A percentile compares a stretch with the other conserved stretches of the same genome.
Conservation (phyloP, 2,113 vertebrate genomes). For the Alosa alosa region DNA sequence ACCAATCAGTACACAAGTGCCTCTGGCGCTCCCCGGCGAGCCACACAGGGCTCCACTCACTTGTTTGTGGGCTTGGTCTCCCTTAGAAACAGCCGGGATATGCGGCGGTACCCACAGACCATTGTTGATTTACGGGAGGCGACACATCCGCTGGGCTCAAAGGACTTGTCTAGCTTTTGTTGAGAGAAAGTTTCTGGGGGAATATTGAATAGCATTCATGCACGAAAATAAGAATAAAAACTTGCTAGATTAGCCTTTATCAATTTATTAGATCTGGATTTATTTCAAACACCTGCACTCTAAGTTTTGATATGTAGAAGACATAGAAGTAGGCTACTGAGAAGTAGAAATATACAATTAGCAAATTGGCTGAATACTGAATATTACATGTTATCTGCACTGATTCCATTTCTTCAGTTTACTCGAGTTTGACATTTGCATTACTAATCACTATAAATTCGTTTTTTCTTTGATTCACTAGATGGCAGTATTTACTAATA, state of each 20-base stretch:
- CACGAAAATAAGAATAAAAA: not conserved
- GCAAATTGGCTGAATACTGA: not conserved
- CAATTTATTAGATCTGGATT: not conserved
- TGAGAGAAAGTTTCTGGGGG: not conserved
- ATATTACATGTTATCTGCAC: not conserved
- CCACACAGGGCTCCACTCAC: conserved; percentile 25
- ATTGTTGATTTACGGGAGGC: conserved; percentile 41
- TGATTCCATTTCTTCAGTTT: not conserved
- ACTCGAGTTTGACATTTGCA: too few relatives aligned
- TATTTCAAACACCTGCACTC: not conserved
- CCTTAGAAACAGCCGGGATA: conserved; percentile 37
- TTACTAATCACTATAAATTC: not conserved
- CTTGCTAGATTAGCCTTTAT: not conserved
- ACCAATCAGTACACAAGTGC: conserved; percentile 37
- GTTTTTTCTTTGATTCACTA: not conserved
- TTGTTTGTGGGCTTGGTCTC: conserved; percentile 34
- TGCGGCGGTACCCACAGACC: conserved; percentile 21
- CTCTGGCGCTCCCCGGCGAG: not conserved
- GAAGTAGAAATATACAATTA: too few relatives aligned
- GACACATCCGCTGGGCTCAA: conserved; percentile 34
- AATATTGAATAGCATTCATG: not conserved
- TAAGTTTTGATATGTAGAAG: too few relatives aligned
- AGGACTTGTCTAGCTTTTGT: not conserved
- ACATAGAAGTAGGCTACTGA: too few relatives aligned
- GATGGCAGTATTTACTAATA: not conserved